Evolutionary conservation across 2,113 vertebrate species (phyloP).

Genomic region (Cryptomyrus ogoouensis): DNA sequence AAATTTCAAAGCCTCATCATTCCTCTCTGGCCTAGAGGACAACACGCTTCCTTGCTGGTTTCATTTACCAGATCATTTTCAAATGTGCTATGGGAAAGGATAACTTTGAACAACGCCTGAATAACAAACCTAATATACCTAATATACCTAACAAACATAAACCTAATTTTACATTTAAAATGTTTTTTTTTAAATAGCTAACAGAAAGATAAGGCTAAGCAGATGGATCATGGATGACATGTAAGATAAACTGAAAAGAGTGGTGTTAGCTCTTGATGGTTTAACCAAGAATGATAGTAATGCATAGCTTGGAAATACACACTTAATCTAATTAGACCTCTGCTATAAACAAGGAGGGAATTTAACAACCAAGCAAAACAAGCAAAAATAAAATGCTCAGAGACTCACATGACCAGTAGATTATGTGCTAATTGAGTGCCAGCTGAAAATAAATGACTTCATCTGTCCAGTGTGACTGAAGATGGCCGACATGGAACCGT

Average conservation of each 20-base stretch:
- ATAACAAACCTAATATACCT: too few relatives aligned
- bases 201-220: background rate
- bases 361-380: background rate
- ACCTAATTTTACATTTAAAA: background rate
- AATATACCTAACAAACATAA: too few relatives aligned
- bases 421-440: background rate
- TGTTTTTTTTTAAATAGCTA: background rate
- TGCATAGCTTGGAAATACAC: background rate
- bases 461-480: background rate
- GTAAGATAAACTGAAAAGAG: background rate
- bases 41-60: background rate
- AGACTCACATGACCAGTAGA: background rate
- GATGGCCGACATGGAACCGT: background rate
- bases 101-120: background rate
- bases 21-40: background rate
- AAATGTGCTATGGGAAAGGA: background rate
- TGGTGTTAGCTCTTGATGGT: background rate
- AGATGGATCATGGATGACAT: background rate
- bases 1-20: background rate
- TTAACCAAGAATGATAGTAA: background rate
- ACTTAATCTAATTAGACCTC: background rate
- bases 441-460: background rate
- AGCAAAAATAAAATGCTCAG: background rate
- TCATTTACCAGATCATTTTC: background rate
- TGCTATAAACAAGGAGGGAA: background rate